phyloP scores from a whole-genome alignment of 2,113 vertebrate species.

The Gavialis gangeticus region DNA sequence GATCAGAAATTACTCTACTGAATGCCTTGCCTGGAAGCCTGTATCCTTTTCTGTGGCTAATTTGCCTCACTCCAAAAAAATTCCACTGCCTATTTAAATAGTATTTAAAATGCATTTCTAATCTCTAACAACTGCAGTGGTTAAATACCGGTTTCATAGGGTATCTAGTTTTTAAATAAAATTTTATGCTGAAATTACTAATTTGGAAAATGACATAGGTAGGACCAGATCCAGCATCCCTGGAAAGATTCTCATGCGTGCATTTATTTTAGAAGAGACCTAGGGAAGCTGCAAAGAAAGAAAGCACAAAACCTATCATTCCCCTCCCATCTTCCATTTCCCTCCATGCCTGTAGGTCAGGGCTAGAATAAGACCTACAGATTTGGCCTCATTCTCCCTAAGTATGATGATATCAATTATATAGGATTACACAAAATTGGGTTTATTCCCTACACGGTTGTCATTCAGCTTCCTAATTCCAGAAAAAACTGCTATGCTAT shows the following conservation, averaged over 20 bases:
- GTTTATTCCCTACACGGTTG: background rate
- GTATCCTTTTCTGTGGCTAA: fast-evolving
- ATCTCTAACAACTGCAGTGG: fast-evolving
- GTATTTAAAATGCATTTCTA: background rate
- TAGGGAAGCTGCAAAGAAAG: background rate
- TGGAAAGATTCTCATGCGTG: background rate
- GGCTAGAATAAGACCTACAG: fast-evolving
- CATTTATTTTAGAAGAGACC: background rate
- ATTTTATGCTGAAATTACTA: fast-evolving
- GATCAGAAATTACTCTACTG: background rate
- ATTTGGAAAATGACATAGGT: background rate
- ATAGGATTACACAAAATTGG: background rate
- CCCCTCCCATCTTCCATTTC: background rate
- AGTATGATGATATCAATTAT: fast-evolving
- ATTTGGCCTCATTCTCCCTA: background rate
- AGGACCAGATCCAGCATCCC: background rate
- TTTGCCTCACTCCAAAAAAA: fast-evolving
- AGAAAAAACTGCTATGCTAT: fast-evolving
- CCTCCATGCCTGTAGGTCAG: background rate
- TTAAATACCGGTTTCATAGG: fast-evolving
- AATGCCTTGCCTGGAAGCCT: background rate
- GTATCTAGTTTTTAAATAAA: background rate
- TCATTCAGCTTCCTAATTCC: background rate
- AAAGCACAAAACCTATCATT: background rate
- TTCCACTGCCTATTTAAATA: fast-evolving